Conservation (phyloP, 2,113 vertebrate species). For the Chionodraco myersi region DNA sequence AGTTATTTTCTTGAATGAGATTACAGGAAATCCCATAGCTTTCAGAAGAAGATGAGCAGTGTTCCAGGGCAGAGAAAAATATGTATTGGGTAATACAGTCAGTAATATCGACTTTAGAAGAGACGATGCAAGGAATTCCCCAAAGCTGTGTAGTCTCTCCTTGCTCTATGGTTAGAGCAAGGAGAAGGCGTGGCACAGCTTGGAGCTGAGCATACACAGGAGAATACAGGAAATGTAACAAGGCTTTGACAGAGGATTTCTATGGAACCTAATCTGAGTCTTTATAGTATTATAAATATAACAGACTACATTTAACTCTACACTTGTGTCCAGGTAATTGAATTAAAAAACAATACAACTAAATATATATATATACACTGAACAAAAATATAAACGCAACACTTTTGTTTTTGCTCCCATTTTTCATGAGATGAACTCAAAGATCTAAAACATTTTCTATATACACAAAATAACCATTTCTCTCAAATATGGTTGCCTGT, state of each 20-base stretch:
- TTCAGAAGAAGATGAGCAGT: not conserved
- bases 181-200: not conserved
- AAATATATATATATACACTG: not conserved
- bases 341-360: not conserved
- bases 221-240: not conserved
- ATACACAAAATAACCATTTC: too few relatives aligned
- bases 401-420: too few relatives aligned
- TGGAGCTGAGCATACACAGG: not conserved
- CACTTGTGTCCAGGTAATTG: not conserved
- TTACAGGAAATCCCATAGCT: too few relatives aligned
- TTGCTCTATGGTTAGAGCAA: not conserved
- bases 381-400: too few relatives aligned
- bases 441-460: too few relatives aligned
- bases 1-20: too few relatives aligned
- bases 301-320: too few relatives aligned
- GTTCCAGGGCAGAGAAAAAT: not conserved
- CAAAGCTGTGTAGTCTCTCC: not conserved
- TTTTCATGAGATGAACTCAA: too few relatives aligned
- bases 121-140: not conserved
- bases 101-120: not conserved
- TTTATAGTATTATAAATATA: not conserved
- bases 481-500: too few relatives aligned
- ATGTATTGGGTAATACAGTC: not conserved
- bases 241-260: not conserved
- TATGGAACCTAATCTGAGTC: not conserved